Base-by-base conservation (phyloP, 2,797 vertebrate genomes). In the Molossus alvarezi region DNA sequence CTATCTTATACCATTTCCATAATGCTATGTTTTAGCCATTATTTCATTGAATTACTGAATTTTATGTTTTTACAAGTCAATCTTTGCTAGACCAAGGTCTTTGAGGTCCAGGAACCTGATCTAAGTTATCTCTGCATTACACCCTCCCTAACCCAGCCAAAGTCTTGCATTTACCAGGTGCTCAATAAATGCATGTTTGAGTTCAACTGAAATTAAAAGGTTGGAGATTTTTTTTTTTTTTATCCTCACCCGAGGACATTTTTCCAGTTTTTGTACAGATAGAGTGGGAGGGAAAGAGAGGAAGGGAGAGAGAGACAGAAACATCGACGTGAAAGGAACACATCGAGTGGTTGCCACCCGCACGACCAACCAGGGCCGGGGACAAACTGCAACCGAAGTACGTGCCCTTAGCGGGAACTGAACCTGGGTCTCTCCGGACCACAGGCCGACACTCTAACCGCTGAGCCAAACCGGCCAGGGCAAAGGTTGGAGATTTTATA, bases 141-240 rank as follows among this genome's bases (percentile, higher is more conserved):
- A 17, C 2, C 9, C 37, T 71, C 48, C 33, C 58, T 25, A 80
- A 72, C n/a, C 13, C 6, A 69, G 23, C 72, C 65, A 72, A 86
- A 45, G 15, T 64, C 25, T 57, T 64, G 17, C 25, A 58, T 81
- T 81, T 55, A 89, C 1, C 9, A 25, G 18, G 13, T 89, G 55
- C 37, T 76, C 79, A 58, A 18, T 80, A 89, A 75, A 57, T 58
- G 29, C 55, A 58, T 71, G 84, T 58, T 86, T 81, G 67, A 33
- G 25, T 91, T 89, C 45, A 62, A 51, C 15, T 88, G 60, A 57
- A 95, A 92, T 82, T 33, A 41, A 85, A 93, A 84, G 33, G 12
- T 41, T 57, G 58, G 18, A 5, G 57, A 9, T 60, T 72, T 90
- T 57, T 33, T 33, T 33, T 33, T 33, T 33, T 33, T 33, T 33